Percentiles rank a stretch among this genome's conserved stretches.
These are phyloP conservation scores for Aptenodytes patagonicus DNA, from an alignment of 2,113 vertebrate species.

Conservation along the genomic window DNA sequence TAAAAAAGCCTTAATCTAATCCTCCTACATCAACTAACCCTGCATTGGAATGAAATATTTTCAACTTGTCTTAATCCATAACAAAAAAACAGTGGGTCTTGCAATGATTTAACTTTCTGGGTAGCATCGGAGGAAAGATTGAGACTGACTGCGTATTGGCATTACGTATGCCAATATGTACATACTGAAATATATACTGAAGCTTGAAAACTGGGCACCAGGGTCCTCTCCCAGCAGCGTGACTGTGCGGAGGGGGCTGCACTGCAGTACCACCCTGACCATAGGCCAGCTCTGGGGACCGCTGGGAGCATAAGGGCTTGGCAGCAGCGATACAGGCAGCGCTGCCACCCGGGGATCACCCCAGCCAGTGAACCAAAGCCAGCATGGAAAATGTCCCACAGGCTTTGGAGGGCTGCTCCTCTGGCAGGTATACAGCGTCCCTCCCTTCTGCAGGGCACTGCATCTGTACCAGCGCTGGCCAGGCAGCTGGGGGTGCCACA, in stretches of 20 bases:
- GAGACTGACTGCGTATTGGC: neutral
- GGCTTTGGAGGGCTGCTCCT: neutral
- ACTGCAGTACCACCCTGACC: neutral
- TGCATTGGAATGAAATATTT: neutral
- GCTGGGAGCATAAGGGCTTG: neutral
- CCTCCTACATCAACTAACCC: neutral
- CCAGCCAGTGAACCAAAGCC: neutral
- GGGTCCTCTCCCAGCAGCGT: neutral
- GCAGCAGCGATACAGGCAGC: neutral
- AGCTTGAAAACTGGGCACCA: neutral
- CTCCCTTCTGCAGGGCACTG: neutral
- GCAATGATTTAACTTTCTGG: neutral
- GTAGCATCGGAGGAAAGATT: neutral
- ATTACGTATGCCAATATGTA: neutral
- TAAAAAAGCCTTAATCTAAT: neutral
- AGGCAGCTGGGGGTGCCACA: neutral
- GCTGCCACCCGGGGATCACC: neutral
- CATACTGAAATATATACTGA: neutral
- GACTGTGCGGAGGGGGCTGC: neutral
- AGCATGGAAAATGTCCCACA: neutral
- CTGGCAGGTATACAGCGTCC: rapidly evolving
- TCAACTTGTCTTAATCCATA: neutral
- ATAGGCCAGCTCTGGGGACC: neutral
- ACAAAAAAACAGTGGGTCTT: neutral
- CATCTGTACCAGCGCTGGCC: rapidly evolving